These are phyloP conservation scores for Dasyurus viverrinus DNA, from an alignment of 2,113 vertebrate species.

Conservation along the genomic window DNA sequence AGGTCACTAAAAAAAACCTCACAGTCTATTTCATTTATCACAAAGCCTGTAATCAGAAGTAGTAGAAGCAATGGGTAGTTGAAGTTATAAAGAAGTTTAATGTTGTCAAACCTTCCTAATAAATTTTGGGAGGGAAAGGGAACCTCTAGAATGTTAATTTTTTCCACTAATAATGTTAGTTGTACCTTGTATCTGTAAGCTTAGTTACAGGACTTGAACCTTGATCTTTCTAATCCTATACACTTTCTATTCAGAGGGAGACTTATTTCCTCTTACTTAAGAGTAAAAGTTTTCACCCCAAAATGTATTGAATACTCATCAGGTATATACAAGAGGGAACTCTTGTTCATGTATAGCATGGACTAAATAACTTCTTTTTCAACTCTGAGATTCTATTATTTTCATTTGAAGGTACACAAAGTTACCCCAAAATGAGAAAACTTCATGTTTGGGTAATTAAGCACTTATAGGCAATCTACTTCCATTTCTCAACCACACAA, in stretches of 20 bases:
- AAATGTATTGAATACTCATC: not conserved
- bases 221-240: no score
- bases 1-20: constrained; percentile 22
- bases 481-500: not conserved
- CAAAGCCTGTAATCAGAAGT: not conserved
- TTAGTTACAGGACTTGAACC: no score
- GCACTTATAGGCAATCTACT: not conserved
- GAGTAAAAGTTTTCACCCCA: not conserved
- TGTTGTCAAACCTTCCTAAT: not conserved
- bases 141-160: no score
- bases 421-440: not conserved
- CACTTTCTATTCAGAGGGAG: no score
- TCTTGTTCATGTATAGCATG: not conserved
- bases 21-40: not conserved
- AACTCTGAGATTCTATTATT: no score
- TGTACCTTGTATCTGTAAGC: no score
- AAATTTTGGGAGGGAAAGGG: not conserved
- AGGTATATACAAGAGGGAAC: not conserved
- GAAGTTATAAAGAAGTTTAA: not conserved
- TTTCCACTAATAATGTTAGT: not conserved
- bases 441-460: not conserved
- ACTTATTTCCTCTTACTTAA: not conserved
- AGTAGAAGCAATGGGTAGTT: not conserved
- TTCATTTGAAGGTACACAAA: not conserved
- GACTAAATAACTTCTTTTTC: not conserved